Evolutionary conservation across 2,797 vertebrate species (phyloP), one percentile per base, ranked within the genome.

Genomic region (Lindbergichthys nudifrons): DNA sequence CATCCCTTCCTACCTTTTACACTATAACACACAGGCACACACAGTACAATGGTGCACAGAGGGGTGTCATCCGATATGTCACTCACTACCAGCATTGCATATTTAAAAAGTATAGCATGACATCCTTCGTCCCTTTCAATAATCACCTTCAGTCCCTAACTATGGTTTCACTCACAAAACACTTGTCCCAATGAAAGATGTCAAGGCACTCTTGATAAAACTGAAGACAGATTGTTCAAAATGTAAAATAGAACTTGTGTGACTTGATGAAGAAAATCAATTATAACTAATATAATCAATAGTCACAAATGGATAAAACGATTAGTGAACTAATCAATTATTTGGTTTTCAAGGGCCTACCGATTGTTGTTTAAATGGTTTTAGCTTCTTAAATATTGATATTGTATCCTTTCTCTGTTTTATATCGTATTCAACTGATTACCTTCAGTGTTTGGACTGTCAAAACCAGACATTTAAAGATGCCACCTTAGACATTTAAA

Each of bases 141-240:
- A 48, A 50, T 63, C 36, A 3, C 50, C 36, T 51, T 77, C n/a
- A 42, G 59, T 68, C 51, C 6, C 7, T 18, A 52, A 73, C 23
- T 18, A 61, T 66, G 60, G n/a, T 83, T 77, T 86, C 30, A 65
- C 30, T 70, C 52, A 57, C 47, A 71, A 58, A 70, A 52, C 77
- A 73, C 39, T 39, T 16, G n/a, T 69, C 70, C 30, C 69, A 63
- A 77, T 73, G 59, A 87, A 89, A 66, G 66, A 90, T 77, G 77
- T 87, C 87, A 95, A 95, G 95, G 94, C 94, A 95, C 95, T 93
- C 88, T 92, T 79, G 82, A 92, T 88, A 88, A 72, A 89, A 93
- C 85, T 83, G 73, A 90, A 83, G 80, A 90, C 81, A 86, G 76
- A 80, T 76, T 61, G 52, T 79, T 84, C 65, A 70, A 43, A 73